Evolutionary conservation across 2,888 invertebrate genomes (phyloP), one percentile per base, ranked within the genome.

Genomic region (Latheticus oryzae): DNA sequence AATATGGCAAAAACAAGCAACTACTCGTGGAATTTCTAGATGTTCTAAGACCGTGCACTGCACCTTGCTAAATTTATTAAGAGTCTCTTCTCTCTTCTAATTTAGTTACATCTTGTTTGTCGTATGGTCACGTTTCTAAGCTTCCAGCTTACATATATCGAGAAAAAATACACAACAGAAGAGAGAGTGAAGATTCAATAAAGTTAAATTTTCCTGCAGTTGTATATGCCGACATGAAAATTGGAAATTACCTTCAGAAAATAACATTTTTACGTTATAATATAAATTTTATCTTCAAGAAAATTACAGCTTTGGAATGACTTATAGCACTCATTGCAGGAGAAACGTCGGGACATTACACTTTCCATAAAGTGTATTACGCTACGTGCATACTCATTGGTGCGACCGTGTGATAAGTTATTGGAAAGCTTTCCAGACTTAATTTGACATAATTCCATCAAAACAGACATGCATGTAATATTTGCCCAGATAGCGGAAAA

Each of bases 371-470:
- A 52, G n/a, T 28, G 5, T 52, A 52, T 33, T 1, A 55, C 21
- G 30, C 33, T 45, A 32, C 47, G 53, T 58, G 58, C 58, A 58
- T 53, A 47, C 30, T 13, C 52, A 47, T 45, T 26, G 33, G 50
- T 59, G 48, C 48, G 58, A 38, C 30, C 43, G 26, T 32, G 16
- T 26, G 54, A 59, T 54, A 54, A 50, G 30, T 54, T 54, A 59
- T 59, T 59, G 54, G 38, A 52, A 33, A 43, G 42, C 40, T 28
- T 9, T 23, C 30, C 43, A 16, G 48, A 48, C 58, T 53, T 58
- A 54, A 59, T 54, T 59, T 50, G 54, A 59, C 50, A 54, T 59
- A 59, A 59, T 59, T 59, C 58, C 58, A 28, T 54, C 54, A 59
- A 32, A 30, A 28, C 48, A 16, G 43, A 43, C 19, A 8, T 54